A percentile compares a stretch with the other conserved stretches of the same genome.
phyloP scores from a whole-genome alignment of 1,140 invertebrate species.

The Zophobas atratus region DNA sequence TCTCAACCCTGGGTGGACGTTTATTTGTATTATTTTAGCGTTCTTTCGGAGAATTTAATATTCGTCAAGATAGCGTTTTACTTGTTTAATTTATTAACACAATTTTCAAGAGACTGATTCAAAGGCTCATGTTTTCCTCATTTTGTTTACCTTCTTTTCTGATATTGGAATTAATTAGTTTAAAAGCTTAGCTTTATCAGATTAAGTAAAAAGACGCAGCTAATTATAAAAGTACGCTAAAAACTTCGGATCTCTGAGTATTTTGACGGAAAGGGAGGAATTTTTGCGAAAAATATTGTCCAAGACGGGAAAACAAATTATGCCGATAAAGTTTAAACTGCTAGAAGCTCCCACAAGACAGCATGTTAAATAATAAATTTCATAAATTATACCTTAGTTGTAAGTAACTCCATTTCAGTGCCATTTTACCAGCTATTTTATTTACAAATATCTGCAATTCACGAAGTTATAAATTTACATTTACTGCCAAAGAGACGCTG shows the following conservation, averaged over 20 bases:
- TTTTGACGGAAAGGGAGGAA: no score
- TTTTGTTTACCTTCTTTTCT: slow-evolving; percentile 15
- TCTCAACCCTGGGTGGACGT: neutral
- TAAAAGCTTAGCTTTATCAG: slow-evolving; percentile 21
- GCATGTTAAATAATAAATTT: slow-evolving; percentile 28
- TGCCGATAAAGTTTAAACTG: slow-evolving; percentile 6
- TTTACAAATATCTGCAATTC: neutral
- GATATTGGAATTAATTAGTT: slow-evolving; percentile 18
- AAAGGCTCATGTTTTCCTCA: slow-evolving; percentile 14
- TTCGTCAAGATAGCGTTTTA: slow-evolving; percentile 7
- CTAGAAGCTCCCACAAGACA: slow-evolving; percentile 6
- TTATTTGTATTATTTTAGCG: slow-evolving; percentile 28
- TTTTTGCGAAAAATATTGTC: no score
- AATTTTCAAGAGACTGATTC: neutral
- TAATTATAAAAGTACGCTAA: slow-evolving; percentile 29
- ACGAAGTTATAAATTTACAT: no score
- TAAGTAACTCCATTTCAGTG: neutral
- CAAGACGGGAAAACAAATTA: neutral
- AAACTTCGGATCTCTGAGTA: slow-evolving; percentile 4
- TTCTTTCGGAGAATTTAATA: slow-evolving; percentile 22
- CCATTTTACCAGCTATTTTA: neutral
- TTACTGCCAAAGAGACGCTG: no score
- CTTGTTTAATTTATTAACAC: slow-evolving; percentile 25
- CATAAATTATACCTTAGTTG: slow-evolving; percentile 19
- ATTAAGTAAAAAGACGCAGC: neutral